A percentile compares a stretch with the other conserved stretches of the same genome.
Evolutionary conservation across 2,888 invertebrate species (phyloP).

Genomic region (Siphlonurus alternatus): DNA sequence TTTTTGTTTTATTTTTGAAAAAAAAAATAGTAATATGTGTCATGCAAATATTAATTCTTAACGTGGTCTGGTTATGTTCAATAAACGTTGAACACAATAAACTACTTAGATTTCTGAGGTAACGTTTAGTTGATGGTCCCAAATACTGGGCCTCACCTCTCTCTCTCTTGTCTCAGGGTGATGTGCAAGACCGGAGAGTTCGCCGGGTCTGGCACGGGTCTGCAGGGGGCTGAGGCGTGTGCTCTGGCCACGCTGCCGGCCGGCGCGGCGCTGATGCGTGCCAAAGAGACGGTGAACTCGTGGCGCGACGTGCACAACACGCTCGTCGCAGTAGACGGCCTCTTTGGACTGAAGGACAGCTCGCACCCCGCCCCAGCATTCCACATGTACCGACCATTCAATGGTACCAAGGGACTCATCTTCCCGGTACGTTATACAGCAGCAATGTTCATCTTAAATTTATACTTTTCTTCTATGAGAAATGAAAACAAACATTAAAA

Average conservation of each 20-base stretch:
- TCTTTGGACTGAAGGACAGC: conserved; percentile 30
- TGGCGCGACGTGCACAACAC: conserved; percentile 20
- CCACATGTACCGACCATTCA: conserved; percentile 40
- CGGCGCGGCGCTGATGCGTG: neutral
- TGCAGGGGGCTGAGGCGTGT: neutral
- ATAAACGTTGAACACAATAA: no score
- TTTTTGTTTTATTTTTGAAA: no score
- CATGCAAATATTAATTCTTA: no score
- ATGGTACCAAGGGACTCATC: conserved; percentile 33
- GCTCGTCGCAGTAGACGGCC: conserved; percentile 31
- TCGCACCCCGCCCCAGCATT: conserved; percentile 25
- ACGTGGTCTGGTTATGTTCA: no score
- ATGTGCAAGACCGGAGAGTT: conserved; percentile 43
- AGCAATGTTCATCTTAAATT: no score
- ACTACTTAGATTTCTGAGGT: no score
- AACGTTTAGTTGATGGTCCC: no score
- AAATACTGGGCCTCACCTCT: no score
- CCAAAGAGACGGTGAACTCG: conserved; percentile 9
- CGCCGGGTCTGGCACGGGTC: conserved; percentile 22
- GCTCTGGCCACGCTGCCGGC: neutral
- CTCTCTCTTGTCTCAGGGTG: no score
- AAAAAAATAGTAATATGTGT: no score
- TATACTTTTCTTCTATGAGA: no score
- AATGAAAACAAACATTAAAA: no score
- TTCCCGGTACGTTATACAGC: conserved; percentile 37